These are phyloP conservation scores for Euzetes globulus DNA, from an alignment of 2,888 invertebrate species.

Conservation along the genomic window DNA sequence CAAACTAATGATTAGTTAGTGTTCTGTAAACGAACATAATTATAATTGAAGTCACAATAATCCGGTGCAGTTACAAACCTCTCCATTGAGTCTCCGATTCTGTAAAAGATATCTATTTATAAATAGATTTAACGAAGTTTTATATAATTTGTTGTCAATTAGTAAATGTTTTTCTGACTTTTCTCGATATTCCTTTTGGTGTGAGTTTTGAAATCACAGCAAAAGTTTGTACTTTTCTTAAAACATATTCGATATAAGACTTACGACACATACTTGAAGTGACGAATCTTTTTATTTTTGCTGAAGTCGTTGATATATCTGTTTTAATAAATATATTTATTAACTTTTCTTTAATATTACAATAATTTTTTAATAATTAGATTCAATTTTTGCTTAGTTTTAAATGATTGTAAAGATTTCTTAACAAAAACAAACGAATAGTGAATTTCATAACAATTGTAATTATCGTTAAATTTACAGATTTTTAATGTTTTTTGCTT, in stretches of 20 bases:
- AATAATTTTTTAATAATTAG: not conserved
- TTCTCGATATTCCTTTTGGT: not conserved
- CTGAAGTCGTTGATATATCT: conserved; percentile 21
- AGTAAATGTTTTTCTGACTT: not conserved
- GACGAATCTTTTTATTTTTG: conserved; percentile 22
- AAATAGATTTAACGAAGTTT: not conserved
- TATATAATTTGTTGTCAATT: not conserved
- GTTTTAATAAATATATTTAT: conserved; percentile 18
- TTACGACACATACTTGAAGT: not conserved
- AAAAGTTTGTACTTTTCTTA: conserved; percentile 18
- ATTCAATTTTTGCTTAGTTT: conserved; percentile 15
- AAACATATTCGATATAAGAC: conserved; percentile 8
- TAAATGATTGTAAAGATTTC: conserved; percentile 2
- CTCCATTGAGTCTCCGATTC: conserved; percentile 7
- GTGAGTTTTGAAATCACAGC: conserved; percentile 7
- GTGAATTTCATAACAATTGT: not conserved
- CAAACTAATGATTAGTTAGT: not conserved
- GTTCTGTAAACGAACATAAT: not conserved
- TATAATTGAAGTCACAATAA: conserved; percentile 18
- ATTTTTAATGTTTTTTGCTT: conserved; percentile 25
- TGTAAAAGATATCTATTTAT: not conserved
- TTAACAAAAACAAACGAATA: not conserved
- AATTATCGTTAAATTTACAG: conserved; percentile 26
- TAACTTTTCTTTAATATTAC: not conserved
- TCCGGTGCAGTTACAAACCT: conserved; percentile 14